Evolutionary conservation across 2,888 invertebrate genomes (phyloP).

Genomic region (Cheilosia vulpina): DNA sequence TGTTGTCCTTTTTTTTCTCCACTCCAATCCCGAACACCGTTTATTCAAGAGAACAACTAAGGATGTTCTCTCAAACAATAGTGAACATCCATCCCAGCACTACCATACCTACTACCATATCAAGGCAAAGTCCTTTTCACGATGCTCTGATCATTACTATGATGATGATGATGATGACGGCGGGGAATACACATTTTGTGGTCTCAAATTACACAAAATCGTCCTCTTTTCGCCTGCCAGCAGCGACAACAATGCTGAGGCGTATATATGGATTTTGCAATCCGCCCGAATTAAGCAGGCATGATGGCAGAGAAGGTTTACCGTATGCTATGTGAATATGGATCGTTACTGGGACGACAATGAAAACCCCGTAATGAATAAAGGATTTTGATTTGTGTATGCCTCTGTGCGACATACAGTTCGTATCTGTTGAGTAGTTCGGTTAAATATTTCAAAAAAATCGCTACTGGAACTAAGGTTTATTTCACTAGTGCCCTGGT

Average conservation of each 20-base stretch:
- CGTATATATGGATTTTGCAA: conserved; percentile 13
- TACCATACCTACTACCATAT: neutral
- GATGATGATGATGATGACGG: conserved; percentile 68
- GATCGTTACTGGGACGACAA: conserved; percentile 64
- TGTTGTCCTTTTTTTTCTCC: conserved; percentile 13
- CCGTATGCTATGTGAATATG: conserved; percentile 26
- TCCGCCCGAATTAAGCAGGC: conserved; percentile 41
- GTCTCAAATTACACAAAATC: conserved; percentile 75
- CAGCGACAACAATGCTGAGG: conserved; percentile 36
- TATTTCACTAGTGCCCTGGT: neutral
- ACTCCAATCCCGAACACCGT: neutral
- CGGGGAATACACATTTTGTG: conserved; percentile 75
- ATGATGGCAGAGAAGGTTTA: conserved; percentile 22
- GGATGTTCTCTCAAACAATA: conserved; percentile 53
- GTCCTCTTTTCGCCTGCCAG: conserved; percentile 58
- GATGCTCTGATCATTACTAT: neutral
- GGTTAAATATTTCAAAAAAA: neutral
- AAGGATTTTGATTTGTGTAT: conserved; percentile 49
- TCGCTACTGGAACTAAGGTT: conserved; percentile 31
- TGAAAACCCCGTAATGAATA: conserved; percentile 50
- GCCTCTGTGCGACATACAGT: conserved; percentile 3
- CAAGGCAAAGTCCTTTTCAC: conserved; percentile 28
- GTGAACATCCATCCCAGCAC: conserved; percentile 12
- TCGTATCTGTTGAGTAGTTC: conserved; percentile 6
- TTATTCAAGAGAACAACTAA: conserved; percentile 23